Percentiles rank a stretch among this genome's conserved stretches.
phyloP scores from a whole-genome alignment of 2,797 vertebrate genomes.

The Enteromius treurensis region DNA sequence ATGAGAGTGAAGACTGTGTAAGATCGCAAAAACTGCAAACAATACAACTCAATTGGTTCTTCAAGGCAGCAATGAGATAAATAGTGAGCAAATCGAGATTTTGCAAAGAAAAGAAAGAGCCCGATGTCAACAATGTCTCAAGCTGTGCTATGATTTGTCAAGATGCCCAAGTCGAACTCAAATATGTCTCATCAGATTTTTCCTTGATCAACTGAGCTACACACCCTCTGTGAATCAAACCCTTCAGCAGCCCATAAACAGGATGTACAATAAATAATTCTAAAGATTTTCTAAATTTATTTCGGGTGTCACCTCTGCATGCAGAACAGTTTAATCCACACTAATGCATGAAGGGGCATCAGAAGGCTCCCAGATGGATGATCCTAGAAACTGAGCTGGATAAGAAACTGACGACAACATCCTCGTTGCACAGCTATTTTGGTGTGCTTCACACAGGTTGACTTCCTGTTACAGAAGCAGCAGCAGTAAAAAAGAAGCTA shows the following conservation, averaged over 20 bases:
- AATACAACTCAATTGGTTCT: not conserved
- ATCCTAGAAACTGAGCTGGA: not conserved
- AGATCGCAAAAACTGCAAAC: not conserved
- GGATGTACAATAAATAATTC: not conserved
- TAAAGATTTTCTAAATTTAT: not conserved
- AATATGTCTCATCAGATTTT: not conserved
- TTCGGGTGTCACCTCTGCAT: not conserved
- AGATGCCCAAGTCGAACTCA: not conserved
- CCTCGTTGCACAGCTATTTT: slow-evolving; percentile 49
- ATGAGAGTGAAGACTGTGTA: slow-evolving; percentile 18
- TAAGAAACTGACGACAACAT: slow-evolving; percentile 37
- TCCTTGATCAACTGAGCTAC: not conserved
- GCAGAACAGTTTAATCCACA: not conserved
- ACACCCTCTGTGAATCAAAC: not conserved
- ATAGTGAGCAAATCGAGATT: not conserved
- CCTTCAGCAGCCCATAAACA: not conserved
- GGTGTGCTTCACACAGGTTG: slow-evolving; percentile 48
- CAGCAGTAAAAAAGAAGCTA: slow-evolving; percentile 55
- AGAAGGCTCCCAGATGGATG: not conserved
- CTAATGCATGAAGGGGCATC: not conserved
- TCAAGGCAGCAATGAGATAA: slow-evolving; percentile 2
- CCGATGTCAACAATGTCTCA: not conserved
- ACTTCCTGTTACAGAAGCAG: slow-evolving; percentile 74
- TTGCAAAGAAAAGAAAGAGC: not conserved
- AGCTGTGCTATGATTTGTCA: not conserved